Evolutionary conservation across 2,113 vertebrate species (phyloP).

Genomic region (Hydrochoerus hydrochaeris): DNA sequence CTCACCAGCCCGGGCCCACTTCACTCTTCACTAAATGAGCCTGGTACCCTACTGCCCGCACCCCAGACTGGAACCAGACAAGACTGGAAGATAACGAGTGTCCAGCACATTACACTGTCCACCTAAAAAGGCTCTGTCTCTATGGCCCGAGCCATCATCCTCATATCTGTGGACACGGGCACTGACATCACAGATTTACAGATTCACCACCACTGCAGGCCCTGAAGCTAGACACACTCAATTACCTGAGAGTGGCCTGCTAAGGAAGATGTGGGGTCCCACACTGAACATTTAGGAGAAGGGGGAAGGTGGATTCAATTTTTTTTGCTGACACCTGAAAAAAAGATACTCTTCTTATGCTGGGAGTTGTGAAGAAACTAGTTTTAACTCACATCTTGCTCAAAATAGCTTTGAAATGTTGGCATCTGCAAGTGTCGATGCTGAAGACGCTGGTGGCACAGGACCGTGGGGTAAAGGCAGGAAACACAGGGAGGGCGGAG

Average conservation of each 20-base stretch:
- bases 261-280: slow-evolving; percentile 33
- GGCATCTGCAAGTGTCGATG: slow-evolving; percentile 66
- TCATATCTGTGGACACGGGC: not conserved
- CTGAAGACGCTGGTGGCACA: slow-evolving; percentile 55
- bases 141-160: not conserved
- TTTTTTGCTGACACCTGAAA: slow-evolving; percentile 63
- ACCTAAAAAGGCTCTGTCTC: slow-evolving; percentile 54
- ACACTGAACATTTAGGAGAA: slow-evolving; percentile 64
- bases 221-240: slow-evolving; percentile 15
- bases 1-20: not conserved
- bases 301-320: slow-evolving; percentile 35
- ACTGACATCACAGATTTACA: not conserved
- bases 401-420: slow-evolving; percentile 76
- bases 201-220: not conserved
- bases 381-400: slow-evolving; percentile 75
- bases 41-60: not conserved
- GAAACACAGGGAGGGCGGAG: slow-evolving; percentile 46
- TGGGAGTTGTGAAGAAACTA: slow-evolving; percentile 67
- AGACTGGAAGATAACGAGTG: not conserved
- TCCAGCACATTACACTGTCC: not conserved
- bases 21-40: not conserved
- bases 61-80: not conserved
- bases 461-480: not conserved
- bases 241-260: slow-evolving; percentile 39
- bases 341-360: slow-evolving; percentile 40